Conservation (phyloP, 2,113 vertebrate species). For the Macrotus californicus region DNA sequence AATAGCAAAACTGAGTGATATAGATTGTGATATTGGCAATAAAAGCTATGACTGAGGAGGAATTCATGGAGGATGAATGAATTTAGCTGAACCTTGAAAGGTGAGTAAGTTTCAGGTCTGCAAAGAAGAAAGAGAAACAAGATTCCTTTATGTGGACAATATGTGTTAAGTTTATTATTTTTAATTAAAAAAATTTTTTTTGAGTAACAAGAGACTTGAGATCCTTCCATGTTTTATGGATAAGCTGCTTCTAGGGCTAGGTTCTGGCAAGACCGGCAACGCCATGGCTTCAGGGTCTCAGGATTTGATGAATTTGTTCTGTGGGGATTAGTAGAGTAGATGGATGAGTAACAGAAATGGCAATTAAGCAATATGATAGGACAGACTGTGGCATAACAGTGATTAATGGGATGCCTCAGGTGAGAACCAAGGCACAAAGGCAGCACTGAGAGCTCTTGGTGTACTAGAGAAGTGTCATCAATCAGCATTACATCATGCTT, state of each 20-base stretch:
- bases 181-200: not conserved
- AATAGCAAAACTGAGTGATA: not conserved
- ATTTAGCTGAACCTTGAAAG: conserved; percentile 20
- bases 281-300: not conserved
- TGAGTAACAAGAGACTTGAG: not conserved
- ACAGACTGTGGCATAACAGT: conserved; percentile 32
- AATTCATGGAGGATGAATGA: not conserved
- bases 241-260: conserved; percentile 20
- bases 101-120: not conserved
- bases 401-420: conserved; percentile 51
- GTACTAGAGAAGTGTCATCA: conserved; percentile 25
- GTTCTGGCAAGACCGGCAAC: conserved; percentile 31
- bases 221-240: conserved; percentile 17
- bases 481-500: conserved; percentile 28
- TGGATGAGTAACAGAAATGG: conserved; percentile 37
- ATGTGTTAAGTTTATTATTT: not conserved
- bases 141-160: not conserved
- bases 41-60: not conserved
- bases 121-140: not conserved
- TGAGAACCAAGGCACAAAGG: not conserved
- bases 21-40: not conserved
- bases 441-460: conserved; percentile 13
- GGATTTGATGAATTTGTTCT: conserved; percentile 33
- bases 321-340: conserved; percentile 20
- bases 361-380: conserved; percentile 55